A percentile compares a stretch with the other conserved stretches of the same genome.
Evolutionary conservation across 1,140 invertebrate genomes (phyloP).

Genomic region (Formica exsecta): DNA sequence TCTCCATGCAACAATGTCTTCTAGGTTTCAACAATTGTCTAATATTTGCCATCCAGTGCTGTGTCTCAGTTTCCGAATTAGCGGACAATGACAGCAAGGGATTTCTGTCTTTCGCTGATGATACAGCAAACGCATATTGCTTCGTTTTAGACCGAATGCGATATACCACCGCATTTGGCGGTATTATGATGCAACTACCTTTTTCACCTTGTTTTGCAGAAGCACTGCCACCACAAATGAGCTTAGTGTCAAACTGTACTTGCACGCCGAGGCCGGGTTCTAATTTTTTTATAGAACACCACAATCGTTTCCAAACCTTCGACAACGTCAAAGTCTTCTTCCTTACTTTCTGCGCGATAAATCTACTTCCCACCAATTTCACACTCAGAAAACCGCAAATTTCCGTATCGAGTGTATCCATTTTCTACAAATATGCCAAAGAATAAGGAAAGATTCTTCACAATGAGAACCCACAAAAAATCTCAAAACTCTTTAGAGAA

Average conservation of each 20-base stretch:
- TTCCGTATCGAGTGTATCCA: constrained; percentile 61
- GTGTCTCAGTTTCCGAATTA: constrained; percentile 86
- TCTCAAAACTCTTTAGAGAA: neutral
- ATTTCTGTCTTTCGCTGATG: constrained; percentile 84
- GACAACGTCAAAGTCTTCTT: constrained; percentile 77
- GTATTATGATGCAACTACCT: constrained; percentile 81
- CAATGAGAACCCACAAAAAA: neutral
- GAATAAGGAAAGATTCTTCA: too few species aligned
- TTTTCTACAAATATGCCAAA: neutral
- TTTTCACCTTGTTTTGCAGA: constrained; percentile 63
- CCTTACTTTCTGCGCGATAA: constrained; percentile 78
- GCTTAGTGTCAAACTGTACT: constrained; percentile 80
- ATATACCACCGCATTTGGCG: constrained; percentile 84
- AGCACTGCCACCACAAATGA: constrained; percentile 40
- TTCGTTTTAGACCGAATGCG: constrained; percentile 87
- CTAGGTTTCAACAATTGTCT: constrained; percentile 85
- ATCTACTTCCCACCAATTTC: constrained; percentile 78
- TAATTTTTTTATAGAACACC: constrained; percentile 83
- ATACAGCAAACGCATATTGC: constrained; percentile 87
- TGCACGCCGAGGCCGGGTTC: constrained; percentile 77
- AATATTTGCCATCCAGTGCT: constrained; percentile 87
- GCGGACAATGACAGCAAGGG: constrained; percentile 86
- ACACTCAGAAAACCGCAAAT: constrained; percentile 82
- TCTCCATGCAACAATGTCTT: constrained; percentile 80
- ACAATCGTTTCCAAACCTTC: constrained; percentile 85